phyloP scores from a whole-genome alignment of 2,888 invertebrate genomes.

The Pemphredon lugubris region DNA sequence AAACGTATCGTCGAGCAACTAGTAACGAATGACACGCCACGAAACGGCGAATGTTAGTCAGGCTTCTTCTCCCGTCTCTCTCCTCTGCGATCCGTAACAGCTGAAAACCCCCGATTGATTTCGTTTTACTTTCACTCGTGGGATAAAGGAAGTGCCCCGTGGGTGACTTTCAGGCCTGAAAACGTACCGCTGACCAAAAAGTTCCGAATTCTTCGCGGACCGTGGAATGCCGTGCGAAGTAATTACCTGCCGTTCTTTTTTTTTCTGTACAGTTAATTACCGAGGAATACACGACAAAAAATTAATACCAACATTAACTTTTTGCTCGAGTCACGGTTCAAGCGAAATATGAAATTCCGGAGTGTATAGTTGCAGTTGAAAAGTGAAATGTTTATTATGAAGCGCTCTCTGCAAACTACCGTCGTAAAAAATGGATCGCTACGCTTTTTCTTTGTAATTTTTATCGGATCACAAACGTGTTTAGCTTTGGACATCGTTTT shows the following conservation, averaged over 20 bases:
- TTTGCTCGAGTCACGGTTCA: neutral
- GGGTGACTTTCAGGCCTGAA: slow-evolving; percentile 1
- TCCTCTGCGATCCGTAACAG: slow-evolving; percentile 17
- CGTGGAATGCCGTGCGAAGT: neutral
- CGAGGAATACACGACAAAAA: neutral
- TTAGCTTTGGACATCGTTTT: too few relatives aligned
- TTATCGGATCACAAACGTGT: too few relatives aligned
- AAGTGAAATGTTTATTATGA: neutral
- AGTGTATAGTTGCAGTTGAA: neutral
- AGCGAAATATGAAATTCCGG: neutral
- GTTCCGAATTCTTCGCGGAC: neutral
- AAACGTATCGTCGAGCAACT: neutral
- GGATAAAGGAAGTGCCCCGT: slow-evolving; percentile 35
- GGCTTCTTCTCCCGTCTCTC: slow-evolving; percentile 16
- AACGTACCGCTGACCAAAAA: neutral
- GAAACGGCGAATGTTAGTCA: neutral
- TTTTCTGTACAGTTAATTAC: neutral
- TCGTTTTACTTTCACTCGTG: slow-evolving; percentile 69
- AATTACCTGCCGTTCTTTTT: too few relatives aligned
- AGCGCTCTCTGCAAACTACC: neutral
- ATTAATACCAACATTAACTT: neutral
- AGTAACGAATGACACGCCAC: neutral
- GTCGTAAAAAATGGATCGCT: neutral
- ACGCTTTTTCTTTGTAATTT: too few relatives aligned
- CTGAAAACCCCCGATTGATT: slow-evolving; percentile 59